Base-by-base conservation (phyloP, 1,140 invertebrate species). In the Drosophila santomea region DNA sequence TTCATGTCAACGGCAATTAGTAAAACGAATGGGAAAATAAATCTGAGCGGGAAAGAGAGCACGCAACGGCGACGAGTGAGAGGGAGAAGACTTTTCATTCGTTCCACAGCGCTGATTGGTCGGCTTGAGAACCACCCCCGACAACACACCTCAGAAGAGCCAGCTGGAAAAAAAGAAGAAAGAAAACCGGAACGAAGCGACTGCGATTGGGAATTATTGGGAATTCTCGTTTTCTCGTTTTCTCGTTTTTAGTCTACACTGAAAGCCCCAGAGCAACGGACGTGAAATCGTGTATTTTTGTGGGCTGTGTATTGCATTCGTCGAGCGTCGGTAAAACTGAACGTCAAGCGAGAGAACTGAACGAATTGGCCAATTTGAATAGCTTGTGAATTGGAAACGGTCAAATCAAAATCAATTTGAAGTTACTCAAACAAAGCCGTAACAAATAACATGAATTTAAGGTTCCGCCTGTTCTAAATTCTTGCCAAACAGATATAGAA, bases 201-300 rank as follows among this genome's bases (percentile, higher is more conserved):
- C 54, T 64, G 73, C 77, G 41, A 84, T 83, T 68, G 80, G 85
- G 64, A 76, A 78, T 74, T 68, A 71, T 67, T 67, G 51, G 72
- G 57, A 75, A 82, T 71, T 85, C 84, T 84, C 82, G 77, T 72
- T 69, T 86, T 86, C 1, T 20, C 20, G 20, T 20, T 20, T 75
- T 85, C 84, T 84, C 82, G 77, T 72, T 69, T 86, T 86, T 89
- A 89, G 85, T 90, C 84, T 90, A 89, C 80, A 90, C 77, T 57
- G 82, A 80, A 80, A 82, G 80, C 61, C 77, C 80, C 80, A 75
- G 67, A 88, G 69, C 80, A 90, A 38, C 84, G 85, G 84, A 89
- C 84, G 84, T 89, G 80, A 17, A 45, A 63, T 52, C 59, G 71
- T 61, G 64, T 41, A 50, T 64, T 51, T 57, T 73, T 52, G 60